Conservation (phyloP, 2,797 vertebrate species). For the Pogonophryne albipinna region DNA sequence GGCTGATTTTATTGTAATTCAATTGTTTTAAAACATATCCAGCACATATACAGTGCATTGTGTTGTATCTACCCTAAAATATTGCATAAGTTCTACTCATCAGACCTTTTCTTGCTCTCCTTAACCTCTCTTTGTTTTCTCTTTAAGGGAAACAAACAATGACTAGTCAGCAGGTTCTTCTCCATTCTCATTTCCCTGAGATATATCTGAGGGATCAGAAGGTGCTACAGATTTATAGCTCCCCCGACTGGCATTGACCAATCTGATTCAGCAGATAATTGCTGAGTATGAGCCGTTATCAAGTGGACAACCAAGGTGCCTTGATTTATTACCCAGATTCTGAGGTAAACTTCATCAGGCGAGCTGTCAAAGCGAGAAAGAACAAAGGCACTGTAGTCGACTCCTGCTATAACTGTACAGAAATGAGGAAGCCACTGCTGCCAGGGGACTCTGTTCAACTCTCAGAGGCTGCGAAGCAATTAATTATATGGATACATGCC, state of each 20-base stretch:
- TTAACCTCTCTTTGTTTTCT: neutral
- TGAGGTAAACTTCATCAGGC: conserved; percentile 68
- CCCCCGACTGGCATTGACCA: conserved; percentile 55
- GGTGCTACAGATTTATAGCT: conserved; percentile 70
- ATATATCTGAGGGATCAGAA: conserved; percentile 60
- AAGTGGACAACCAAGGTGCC: conserved; percentile 58
- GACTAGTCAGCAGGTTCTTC: conserved; percentile 54
- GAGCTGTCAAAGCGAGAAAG: conserved; percentile 37
- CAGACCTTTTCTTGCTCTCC: neutral
- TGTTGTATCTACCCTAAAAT: neutral
- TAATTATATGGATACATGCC: conserved; percentile 26
- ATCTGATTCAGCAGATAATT: conserved; percentile 76
- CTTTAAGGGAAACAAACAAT: neutral
- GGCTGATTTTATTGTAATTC: neutral
- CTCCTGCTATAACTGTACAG: neutral
- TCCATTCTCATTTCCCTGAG: conserved; percentile 36
- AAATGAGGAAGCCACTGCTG: conserved; percentile 13
- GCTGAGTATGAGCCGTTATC: conserved; percentile 70
- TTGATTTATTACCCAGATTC: conserved; percentile 73
- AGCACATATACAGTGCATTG: neutral
- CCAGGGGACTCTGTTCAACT: conserved; percentile 8
- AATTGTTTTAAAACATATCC: neutral
- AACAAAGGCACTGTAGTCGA: neutral
- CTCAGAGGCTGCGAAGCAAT: conserved; percentile 34
- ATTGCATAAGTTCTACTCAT: neutral